A percentile compares a stretch with the other conserved stretches of the same genome.
Evolutionary conservation across 1,140 invertebrate genomes (phyloP).

Genomic region (Venturia canescens): DNA sequence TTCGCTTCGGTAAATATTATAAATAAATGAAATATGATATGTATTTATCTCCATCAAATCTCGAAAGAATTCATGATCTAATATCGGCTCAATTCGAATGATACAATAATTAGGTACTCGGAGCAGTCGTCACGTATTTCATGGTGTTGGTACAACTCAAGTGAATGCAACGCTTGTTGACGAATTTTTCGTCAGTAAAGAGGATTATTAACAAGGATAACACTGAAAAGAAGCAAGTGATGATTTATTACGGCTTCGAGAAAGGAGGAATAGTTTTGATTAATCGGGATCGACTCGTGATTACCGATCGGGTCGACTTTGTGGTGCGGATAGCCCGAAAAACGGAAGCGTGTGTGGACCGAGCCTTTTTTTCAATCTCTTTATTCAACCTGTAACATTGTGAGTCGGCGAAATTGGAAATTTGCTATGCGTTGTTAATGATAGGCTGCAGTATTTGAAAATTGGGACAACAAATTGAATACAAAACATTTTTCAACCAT

Average conservation of each 20-base stretch:
- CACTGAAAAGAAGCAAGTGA: conserved; percentile 25
- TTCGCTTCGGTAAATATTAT: conserved; percentile 85
- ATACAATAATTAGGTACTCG: conserved; percentile 83
- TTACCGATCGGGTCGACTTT: not conserved
- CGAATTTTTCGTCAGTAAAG: conserved; percentile 32
- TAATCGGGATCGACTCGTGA: not conserved
- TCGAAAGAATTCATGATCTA: not conserved
- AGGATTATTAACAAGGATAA: conserved; percentile 20
- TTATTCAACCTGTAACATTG: not conserved
- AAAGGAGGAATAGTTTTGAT: conserved; percentile 12
- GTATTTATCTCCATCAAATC: conserved; percentile 24
- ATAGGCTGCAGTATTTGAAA: conserved; percentile 12
- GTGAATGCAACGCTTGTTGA: conserved; percentile 73
- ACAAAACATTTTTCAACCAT: conserved; percentile 19
- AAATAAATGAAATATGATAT: conserved; percentile 11
- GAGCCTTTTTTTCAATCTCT: not conserved
- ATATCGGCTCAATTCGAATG: conserved; percentile 40
- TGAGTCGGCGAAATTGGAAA: not conserved
- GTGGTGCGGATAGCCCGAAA: not conserved
- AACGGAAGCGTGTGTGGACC: not conserved
- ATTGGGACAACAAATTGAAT: conserved; percentile 1
- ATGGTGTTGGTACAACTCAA: conserved; percentile 93
- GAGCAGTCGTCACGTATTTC: conserved; percentile 92
- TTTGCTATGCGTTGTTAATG: not conserved
- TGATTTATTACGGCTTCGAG: not conserved